Evolutionary conservation across 2,888 invertebrate genomes (phyloP).

Genomic region (Drosophila sordidapex): DNA sequence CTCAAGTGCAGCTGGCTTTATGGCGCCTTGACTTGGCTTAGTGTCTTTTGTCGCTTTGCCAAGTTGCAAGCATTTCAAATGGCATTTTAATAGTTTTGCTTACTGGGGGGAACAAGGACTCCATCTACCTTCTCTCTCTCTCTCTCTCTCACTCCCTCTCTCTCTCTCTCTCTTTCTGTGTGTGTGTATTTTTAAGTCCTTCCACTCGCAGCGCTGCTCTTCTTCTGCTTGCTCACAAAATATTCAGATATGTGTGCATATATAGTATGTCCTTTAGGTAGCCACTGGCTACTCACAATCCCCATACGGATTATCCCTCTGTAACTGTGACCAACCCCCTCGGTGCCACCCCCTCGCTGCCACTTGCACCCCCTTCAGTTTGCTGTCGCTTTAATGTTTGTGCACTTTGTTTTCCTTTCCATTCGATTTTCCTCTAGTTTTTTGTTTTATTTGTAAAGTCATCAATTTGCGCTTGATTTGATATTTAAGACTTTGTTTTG

Average conservation of each 20-base stretch:
- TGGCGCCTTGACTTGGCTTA: conserved; percentile 10
- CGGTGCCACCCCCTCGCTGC: not conserved
- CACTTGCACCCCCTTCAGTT: not conserved
- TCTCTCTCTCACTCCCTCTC: not conserved
- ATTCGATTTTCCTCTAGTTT: not conserved
- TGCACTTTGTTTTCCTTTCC: conserved; percentile 4
- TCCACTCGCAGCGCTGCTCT: not conserved
- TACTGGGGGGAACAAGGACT: conserved; percentile 3
- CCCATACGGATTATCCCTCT: not conserved
- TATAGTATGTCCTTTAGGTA: conserved; percentile 22
- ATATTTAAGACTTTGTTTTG: conserved; percentile 36
- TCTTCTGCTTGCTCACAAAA: conserved; percentile 26
- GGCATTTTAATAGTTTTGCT: conserved; percentile 71
- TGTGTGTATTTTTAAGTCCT: not conserved
- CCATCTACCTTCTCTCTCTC: not conserved
- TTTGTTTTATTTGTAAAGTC: conserved; percentile 22
- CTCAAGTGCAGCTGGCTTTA: conserved; percentile 10
- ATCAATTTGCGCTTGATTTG: conserved; percentile 55
- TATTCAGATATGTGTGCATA: conserved; percentile 23
- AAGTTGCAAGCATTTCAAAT: conserved; percentile 69
- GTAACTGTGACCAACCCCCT: too few relatives aligned
- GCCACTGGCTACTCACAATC: not conserved
- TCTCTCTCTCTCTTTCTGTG: not conserved
- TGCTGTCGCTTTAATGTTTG: not conserved
- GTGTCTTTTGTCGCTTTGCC: conserved; percentile 29